Percentiles rank a stretch among this genome's conserved stretches.
Conservation (phyloP, 2,888 invertebrate genomes). For the Catocala fraxini region DNA sequence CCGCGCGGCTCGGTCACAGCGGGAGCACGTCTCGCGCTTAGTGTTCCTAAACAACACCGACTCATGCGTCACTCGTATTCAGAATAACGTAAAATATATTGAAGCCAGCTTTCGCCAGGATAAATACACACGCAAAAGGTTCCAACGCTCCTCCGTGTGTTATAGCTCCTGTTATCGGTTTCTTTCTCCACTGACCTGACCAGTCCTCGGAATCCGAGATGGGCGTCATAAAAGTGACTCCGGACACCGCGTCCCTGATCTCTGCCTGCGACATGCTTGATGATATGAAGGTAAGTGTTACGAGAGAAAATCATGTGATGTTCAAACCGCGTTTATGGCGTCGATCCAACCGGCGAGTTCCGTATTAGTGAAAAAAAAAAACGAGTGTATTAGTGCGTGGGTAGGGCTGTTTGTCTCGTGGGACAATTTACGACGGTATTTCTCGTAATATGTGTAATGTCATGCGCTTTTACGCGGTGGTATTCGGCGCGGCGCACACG, state of each 20-base stretch:
- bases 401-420: conserved; percentile 41
- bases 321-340: conserved; percentile 55
- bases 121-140: conserved; percentile 71
- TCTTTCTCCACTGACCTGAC: conserved; percentile 26
- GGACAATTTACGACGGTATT: conserved; percentile 50
- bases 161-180: conserved; percentile 44
- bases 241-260: conserved; percentile 79
- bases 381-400: conserved; percentile 61
- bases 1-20: conserved; percentile 86
- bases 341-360: conserved; percentile 61
- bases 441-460: conserved; percentile 57
- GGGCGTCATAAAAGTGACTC: conserved; percentile 83
- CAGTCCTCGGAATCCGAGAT: conserved; percentile 56
- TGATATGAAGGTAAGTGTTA: conserved; percentile 81
- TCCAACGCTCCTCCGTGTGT: conserved; percentile 75
- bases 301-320: conserved; percentile 62
- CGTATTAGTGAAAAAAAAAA: conserved; percentile 64
- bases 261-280: conserved; percentile 84
- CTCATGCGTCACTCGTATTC: conserved; percentile 72
- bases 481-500: conserved; percentile 49
- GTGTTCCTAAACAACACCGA: conserved; percentile 72
- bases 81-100: conserved; percentile 55
- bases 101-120: conserved; percentile 58
- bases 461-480: conserved; percentile 67
- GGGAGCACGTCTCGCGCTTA: conserved; percentile 79